phyloP scores from a whole-genome alignment of 2,797 vertebrate genomes.

The Tiaroga cobitis region DNA sequence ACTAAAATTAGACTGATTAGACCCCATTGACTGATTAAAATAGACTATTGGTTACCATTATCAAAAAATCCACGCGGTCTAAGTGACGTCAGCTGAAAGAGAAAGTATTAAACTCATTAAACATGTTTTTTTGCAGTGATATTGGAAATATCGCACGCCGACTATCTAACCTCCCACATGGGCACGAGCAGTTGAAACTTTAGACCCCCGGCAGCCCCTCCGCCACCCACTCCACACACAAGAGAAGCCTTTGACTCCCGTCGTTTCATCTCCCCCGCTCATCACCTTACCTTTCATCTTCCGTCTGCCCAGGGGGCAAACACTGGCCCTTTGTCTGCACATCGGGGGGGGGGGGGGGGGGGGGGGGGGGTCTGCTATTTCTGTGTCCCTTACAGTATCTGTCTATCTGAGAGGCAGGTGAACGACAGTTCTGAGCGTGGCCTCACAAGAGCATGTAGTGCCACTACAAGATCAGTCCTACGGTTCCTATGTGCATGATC shows the following conservation, averaged over 20 bases:
- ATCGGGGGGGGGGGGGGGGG: constrained; percentile 57
- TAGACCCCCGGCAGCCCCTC: constrained; percentile 25
- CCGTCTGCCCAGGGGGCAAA: constrained; percentile 69
- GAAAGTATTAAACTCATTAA: not conserved
- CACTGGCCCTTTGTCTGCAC: constrained; percentile 70
- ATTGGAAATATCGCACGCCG: not conserved
- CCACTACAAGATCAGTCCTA: not conserved
- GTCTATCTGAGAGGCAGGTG: constrained; percentile 34
- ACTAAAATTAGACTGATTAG: no score
- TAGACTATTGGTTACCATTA: not conserved
- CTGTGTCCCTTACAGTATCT: constrained; percentile 46
- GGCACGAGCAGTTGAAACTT: constrained; percentile 39
- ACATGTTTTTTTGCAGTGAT: not conserved
- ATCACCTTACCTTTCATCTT: constrained; percentile 77
- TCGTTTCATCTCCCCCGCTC: constrained; percentile 73
- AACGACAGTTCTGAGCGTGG: constrained; percentile 43
- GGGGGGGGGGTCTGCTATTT: constrained; percentile 40
- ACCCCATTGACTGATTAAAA: not conserved
- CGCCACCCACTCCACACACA: constrained; percentile 33
- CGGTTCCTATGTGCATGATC: not conserved
- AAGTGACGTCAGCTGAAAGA: not conserved
- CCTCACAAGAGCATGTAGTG: not conserved
- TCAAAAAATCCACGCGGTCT: not conserved
- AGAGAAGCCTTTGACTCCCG: constrained; percentile 46
- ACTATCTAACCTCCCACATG: constrained; percentile 25